Evolutionary conservation across 2,888 invertebrate species (phyloP).

Genomic region (Isoperla grammatica): DNA sequence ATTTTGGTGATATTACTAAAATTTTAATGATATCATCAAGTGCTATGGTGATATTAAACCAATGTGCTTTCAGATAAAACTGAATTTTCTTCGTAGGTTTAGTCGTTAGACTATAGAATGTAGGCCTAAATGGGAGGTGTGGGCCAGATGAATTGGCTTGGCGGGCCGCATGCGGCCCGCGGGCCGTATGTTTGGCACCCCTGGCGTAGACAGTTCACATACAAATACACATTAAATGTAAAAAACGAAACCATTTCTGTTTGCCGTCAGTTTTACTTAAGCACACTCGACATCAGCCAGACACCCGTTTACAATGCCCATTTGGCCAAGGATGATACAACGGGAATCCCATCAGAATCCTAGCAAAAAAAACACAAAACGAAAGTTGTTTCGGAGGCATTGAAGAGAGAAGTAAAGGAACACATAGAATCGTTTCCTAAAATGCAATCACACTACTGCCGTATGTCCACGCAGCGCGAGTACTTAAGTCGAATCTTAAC

Average conservation of each 20-base stretch:
- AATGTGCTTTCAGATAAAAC: too few relatives aligned
- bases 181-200: too few relatives aligned
- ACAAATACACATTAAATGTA: not conserved
- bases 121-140: too few relatives aligned
- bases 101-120: too few relatives aligned
- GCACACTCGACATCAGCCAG: slow-evolving; percentile 7
- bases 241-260: slow-evolving; percentile 1
- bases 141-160: too few relatives aligned
- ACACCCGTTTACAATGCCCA: slow-evolving; percentile 7
- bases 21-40: too few relatives aligned
- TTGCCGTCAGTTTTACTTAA: slow-evolving; percentile 3
- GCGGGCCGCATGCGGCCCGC: too few relatives aligned
- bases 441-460: slow-evolving; percentile 28
- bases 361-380: slow-evolving; percentile 6
- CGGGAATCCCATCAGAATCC: not conserved
- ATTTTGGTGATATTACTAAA: too few relatives aligned
- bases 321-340: not conserved
- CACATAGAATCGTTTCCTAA: slow-evolving; percentile 27
- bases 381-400: not conserved
- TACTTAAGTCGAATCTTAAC: slow-evolving; percentile 24
- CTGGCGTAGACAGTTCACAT: not conserved
- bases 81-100: too few relatives aligned
- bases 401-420: not conserved
- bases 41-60: too few relatives aligned
- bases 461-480: slow-evolving; percentile 18